Conservation (phyloP, 2,888 invertebrate genomes). For the Zeuzera pyrina region DNA sequence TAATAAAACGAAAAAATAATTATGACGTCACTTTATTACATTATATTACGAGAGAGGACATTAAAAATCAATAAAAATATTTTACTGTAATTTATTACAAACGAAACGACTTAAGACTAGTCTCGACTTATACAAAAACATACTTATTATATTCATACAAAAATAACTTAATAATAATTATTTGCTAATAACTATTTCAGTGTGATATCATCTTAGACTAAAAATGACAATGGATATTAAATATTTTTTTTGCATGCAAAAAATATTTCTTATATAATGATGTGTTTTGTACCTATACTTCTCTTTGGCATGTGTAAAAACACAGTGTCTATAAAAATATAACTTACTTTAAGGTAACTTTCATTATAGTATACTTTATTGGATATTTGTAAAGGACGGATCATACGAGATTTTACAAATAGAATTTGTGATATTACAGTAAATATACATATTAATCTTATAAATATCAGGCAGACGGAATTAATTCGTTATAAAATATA, state of each 20-base stretch:
- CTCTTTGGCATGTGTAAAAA: slow-evolving; percentile 52
- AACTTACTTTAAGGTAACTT: neutral
- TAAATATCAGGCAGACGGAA: neutral
- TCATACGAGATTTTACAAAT: neutral
- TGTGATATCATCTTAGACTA: slow-evolving; percentile 16
- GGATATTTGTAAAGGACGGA: slow-evolving; percentile 1
- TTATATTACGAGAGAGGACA: slow-evolving; percentile 1
- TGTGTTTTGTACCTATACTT: slow-evolving; percentile 48
- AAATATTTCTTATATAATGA: slow-evolving; percentile 27
- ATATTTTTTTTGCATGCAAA: slow-evolving; percentile 47
- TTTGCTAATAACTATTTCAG: slow-evolving; percentile 11
- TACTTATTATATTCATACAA: slow-evolving; percentile 16
- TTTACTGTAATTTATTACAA: slow-evolving; percentile 35
- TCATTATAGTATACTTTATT: neutral
- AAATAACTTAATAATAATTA: slow-evolving; percentile 23
- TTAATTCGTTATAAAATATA: neutral
- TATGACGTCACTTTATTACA: slow-evolving; percentile 1
- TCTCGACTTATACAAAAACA: slow-evolving; percentile 32
- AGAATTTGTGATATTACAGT: neutral
- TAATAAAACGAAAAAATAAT: neutral
- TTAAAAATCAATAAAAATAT: slow-evolving; percentile 18
- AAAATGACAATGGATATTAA: slow-evolving; percentile 2
- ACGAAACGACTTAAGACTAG: slow-evolving; percentile 63
- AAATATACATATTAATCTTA: neutral
- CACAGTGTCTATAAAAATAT: neutral